Conservation (phyloP, 92 coral and sea anemone species). For the Montipora capitata region DNA sequence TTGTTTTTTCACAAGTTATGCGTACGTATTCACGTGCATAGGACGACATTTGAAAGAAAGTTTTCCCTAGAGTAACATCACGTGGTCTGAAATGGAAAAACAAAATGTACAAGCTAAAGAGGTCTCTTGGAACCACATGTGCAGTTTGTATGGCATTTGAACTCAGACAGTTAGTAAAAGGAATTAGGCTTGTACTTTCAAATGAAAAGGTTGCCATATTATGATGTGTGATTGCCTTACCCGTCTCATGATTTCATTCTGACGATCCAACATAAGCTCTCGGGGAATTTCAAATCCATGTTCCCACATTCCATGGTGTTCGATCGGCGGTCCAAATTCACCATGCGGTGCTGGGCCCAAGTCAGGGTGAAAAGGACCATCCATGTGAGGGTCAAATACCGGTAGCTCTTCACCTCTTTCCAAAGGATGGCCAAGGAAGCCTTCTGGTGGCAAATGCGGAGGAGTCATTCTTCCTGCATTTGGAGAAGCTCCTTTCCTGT, state of each 20-base stretch:
- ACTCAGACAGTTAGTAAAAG: too few species aligned
- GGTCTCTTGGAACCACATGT: too few species aligned
- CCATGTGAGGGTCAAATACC: slow-evolving; percentile 25
- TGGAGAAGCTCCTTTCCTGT: slow-evolving; percentile 73
- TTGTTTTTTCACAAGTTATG: too few species aligned
- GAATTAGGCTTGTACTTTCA: too few species aligned
- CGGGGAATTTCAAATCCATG: slow-evolving; percentile 90
- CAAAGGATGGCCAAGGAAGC: slow-evolving; percentile 5
- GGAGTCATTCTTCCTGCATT: slow-evolving; percentile 50
- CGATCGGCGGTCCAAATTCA: slow-evolving; percentile 38
- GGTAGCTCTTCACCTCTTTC: slow-evolving; percentile 23
- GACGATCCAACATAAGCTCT: slow-evolving; percentile 92
- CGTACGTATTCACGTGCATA: too few species aligned
- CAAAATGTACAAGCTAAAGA: too few species aligned
- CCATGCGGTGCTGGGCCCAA: slow-evolving; percentile 20
- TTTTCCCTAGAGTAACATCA: too few species aligned
- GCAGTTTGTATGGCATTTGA: too few species aligned
- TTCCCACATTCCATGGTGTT: slow-evolving; percentile 27
- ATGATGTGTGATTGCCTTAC: slow-evolving; percentile 28
- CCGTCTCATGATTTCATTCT: slow-evolving; percentile 87
- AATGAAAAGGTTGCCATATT: not conserved
- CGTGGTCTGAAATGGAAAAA: too few species aligned
- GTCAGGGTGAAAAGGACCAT: slow-evolving; percentile 30
- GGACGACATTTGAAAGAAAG: too few species aligned
- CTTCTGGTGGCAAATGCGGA: slow-evolving; percentile 33